A percentile compares a stretch with the other conserved stretches of the same genome.
phyloP scores from a whole-genome alignment of 2,113 vertebrate genomes.

The Aleadryas rufinucha region DNA sequence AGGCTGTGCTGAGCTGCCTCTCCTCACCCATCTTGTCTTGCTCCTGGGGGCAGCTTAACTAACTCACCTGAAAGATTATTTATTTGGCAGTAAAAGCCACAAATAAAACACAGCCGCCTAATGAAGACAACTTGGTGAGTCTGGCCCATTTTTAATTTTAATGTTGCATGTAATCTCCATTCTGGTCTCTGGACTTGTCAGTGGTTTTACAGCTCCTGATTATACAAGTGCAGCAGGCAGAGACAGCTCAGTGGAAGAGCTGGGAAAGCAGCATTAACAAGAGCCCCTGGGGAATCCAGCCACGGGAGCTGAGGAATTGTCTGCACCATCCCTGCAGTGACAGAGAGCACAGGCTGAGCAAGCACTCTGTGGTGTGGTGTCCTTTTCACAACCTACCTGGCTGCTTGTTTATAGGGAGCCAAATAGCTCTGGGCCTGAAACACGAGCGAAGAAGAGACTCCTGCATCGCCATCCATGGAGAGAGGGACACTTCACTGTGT shows the following conservation, averaged over 20 bases:
- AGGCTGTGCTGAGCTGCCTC: neutral
- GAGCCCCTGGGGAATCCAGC: neutral
- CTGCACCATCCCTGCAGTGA: neutral
- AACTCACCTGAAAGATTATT: constrained; percentile 54
- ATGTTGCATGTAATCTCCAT: constrained; percentile 42
- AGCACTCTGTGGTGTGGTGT: neutral
- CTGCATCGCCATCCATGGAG: neutral
- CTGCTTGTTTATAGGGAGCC: neutral
- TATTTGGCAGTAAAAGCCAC: constrained; percentile 50
- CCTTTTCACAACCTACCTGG: neutral
- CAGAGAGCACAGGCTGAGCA: neutral
- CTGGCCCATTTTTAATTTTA: constrained; percentile 59
- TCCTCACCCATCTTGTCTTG: neutral
- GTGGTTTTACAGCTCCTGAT: constrained; percentile 16
- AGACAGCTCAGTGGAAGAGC: neutral
- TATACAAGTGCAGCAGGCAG: neutral
- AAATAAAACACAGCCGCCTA: constrained; percentile 40
- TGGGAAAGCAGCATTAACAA: neutral
- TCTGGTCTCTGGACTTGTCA: constrained; percentile 22
- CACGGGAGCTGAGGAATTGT: neutral
- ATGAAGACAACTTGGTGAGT: constrained; percentile 39
- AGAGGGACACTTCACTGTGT: neutral
- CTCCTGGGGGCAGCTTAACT: constrained; percentile 27
- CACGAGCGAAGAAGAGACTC: neutral
- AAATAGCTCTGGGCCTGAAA: neutral